These are phyloP conservation scores for Limenitis camilla DNA, from an alignment of 2,888 invertebrate genomes.

Conservation along the genomic window DNA sequence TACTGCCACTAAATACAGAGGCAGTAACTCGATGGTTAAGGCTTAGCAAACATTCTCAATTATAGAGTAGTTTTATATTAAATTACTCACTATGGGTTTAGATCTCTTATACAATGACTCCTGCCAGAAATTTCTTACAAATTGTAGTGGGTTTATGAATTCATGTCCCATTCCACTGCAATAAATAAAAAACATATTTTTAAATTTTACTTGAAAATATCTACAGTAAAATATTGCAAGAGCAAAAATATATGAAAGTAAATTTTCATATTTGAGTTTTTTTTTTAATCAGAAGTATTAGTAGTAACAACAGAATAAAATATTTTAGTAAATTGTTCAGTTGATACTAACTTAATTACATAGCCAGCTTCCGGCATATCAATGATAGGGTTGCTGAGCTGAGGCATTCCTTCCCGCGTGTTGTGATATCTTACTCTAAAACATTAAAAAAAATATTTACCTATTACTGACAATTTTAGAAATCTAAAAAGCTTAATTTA, in stretches of 20 bases:
- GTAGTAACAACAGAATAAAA: neutral
- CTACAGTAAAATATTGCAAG: neutral
- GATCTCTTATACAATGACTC: conserved; percentile 30
- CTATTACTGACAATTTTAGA: no score
- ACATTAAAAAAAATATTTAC: neutral
- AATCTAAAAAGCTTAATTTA: neutral
- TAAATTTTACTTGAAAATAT: neutral
- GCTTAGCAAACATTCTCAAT: no score
- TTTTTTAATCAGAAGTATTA: neutral
- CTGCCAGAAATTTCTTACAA: conserved; percentile 41
- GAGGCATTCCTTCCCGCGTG: conserved; percentile 24
- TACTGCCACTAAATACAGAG: no score
- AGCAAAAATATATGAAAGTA: neutral
- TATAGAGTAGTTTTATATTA: no score
- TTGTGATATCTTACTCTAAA: conserved; percentile 52
- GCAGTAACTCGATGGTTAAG: no score
- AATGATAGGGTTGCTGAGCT: conserved; percentile 32
- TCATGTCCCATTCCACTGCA: conserved; percentile 39
- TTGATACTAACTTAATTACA: conserved; percentile 12
- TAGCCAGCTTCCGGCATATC: conserved; percentile 37
- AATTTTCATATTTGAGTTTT: neutral
- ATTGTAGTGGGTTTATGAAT: conserved; percentile 56
- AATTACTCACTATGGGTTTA: conserved; percentile 40
- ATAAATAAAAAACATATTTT: conserved; percentile 12
- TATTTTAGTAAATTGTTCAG: neutral